Conservation (phyloP, 2,888 invertebrate species). For the Helobdella robusta region DNA sequence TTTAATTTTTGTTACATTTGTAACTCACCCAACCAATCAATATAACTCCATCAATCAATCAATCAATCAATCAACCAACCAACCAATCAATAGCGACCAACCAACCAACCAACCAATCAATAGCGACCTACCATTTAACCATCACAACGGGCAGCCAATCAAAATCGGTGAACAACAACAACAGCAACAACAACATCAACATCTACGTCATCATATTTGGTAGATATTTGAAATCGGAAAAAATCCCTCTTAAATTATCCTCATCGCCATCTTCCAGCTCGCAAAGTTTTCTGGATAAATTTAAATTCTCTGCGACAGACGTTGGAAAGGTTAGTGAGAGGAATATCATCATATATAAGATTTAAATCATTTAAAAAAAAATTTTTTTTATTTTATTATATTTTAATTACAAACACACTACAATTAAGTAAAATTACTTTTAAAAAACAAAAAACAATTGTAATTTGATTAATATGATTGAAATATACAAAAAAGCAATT, state of each 20-base stretch:
- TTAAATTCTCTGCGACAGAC: slow-evolving; percentile 13
- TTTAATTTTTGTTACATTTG: no score
- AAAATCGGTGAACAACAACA: background rate
- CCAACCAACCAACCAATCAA: no score
- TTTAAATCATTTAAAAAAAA: background rate
- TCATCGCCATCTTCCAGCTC: background rate
- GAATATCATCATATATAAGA: background rate
- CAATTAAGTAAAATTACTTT: background rate
- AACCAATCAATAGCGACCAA: no score
- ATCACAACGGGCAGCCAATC: background rate
- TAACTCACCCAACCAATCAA: no score
- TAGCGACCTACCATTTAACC: slow-evolving; percentile 6
- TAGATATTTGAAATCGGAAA: slow-evolving; percentile 1
- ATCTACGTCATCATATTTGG: slow-evolving; percentile 10
- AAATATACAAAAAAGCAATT: no score
- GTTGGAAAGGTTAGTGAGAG: slow-evolving; percentile 5
- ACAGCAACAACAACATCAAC: background rate
- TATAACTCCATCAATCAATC: no score
- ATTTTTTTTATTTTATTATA: background rate
- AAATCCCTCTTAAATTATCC: background rate
- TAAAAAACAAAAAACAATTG: no score
- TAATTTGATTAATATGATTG: background rate
- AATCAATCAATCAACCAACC: no score
- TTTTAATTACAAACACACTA: no score
- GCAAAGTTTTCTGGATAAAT: background rate